A percentile compares a stretch with the other conserved stretches of the same genome.
Conservation (phyloP, 1,140 invertebrate species). For the Trichogramma pretiosum region DNA sequence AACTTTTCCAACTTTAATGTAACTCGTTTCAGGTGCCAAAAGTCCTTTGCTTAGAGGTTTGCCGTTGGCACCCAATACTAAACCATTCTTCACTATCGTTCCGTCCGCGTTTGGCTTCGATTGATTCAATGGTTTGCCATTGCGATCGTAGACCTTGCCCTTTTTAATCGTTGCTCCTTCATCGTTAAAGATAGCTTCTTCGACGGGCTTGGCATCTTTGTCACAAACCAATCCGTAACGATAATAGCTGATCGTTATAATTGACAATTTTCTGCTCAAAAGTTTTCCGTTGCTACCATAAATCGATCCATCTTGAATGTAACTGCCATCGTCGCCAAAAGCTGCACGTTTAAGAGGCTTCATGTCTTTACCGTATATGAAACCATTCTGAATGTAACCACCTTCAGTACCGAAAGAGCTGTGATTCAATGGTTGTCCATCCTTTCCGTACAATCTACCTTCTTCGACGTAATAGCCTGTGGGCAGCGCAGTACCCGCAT, state of each 20-base stretch:
- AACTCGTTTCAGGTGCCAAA: constrained; percentile 29
- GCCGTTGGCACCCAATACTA: constrained; percentile 29
- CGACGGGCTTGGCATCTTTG: constrained; percentile 35
- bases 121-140: constrained; percentile 30
- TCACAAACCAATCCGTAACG: constrained; percentile 36
- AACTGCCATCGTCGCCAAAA: constrained; percentile 36
- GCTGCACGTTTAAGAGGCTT: constrained; percentile 32
- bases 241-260: constrained; percentile 30
- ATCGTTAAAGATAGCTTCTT: constrained; percentile 31
- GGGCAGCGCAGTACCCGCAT: constrained; percentile 34
- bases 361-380: constrained; percentile 34
- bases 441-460: constrained; percentile 34
- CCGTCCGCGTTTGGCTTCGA: constrained; percentile 27
- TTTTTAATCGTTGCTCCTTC: constrained; percentile 33
- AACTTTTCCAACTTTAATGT: constrained; percentile 34
- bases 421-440: constrained; percentile 35
- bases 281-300: constrained; percentile 30
- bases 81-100: constrained; percentile 34
- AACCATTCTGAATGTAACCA: constrained; percentile 35
- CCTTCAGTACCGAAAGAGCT: constrained; percentile 34
- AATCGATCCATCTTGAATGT: constrained; percentile 33
- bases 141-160: constrained; percentile 33
- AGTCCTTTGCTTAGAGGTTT: constrained; percentile 32
- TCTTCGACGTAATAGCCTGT: constrained; percentile 31
- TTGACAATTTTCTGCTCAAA: constrained; percentile 29